phyloP scores from a whole-genome alignment of 37 sponge, comb jelly and placozoan genomes.

The Chondrosia reniformis region DNA sequence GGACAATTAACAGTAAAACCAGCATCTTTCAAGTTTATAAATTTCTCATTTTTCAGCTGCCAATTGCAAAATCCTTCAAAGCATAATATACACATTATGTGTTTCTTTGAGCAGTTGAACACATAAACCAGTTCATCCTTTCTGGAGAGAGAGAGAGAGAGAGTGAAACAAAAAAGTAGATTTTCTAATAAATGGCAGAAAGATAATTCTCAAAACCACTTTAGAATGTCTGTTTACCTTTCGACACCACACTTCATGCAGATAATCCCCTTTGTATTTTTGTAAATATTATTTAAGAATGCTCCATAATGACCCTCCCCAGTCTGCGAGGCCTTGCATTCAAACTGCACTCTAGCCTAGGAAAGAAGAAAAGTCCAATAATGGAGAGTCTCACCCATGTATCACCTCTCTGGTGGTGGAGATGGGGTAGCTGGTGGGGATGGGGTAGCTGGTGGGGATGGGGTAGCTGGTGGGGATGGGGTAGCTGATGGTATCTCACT shows the following conservation, averaged over 20 bases:
- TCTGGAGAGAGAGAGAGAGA: background rate
- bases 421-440: no score
- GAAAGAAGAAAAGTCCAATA: background rate
- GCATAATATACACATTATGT: conserved; percentile 1
- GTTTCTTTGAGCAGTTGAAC: conserved; percentile 11
- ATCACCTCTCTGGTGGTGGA: no score
- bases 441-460: no score
- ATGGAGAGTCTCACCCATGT: no score
- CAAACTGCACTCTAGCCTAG: conserved; percentile 1
- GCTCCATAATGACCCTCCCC: background rate
- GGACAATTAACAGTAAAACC: conserved; percentile 8
- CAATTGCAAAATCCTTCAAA: conserved; percentile 6
- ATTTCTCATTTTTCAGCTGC: background rate
- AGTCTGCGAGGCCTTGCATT: background rate
- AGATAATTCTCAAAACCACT: no score
- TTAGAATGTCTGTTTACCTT: background rate
- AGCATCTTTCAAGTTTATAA: background rate
- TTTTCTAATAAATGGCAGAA: no score
- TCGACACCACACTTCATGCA: conserved; percentile 18
- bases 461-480: no score
- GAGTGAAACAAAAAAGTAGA: background rate
- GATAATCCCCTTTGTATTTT: background rate
- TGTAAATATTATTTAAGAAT: background rate
- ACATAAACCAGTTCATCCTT: conserved; percentile 1
- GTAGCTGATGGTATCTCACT: no score